Evolutionary conservation across 2,113 vertebrate genomes (phyloP), one percentile per base, ranked within the genome.

Genomic region (Gorilla gorilla): DNA sequence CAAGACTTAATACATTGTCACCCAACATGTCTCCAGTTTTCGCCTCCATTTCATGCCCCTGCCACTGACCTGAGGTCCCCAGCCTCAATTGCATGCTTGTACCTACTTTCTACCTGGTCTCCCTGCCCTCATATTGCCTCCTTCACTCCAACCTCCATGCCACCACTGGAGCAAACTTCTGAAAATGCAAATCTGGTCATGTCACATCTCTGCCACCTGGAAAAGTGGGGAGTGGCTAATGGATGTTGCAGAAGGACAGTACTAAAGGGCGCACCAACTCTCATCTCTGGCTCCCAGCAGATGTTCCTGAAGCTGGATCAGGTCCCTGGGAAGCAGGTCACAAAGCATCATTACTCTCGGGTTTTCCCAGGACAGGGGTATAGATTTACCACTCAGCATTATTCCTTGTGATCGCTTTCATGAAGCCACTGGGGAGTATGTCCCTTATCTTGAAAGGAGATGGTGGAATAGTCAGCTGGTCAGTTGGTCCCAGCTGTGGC

Each of bases 401-500:
- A 27, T 59, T 81, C 35, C 89, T 57, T 43, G 68, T 0, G 1
- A 14, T 57, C 20, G 30, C 66, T 86, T 66, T 43, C 79, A 68
- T 40, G 35, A 48, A 52, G 45, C 52, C 61, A 23, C 73, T 43
- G 66, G 57, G 38, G 59, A 80, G 57, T 27, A 11, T n/a, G 52
- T 55, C 55, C 43, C 76, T 95, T 64, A 64, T 94, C 85, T 92
- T 72, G 48, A 55, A 84, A 79, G 50, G 45, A 55, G 17, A 97
- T 7, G 17, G 17, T 59, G 18, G 10, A 68, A 70, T 14, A 72
- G 55, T 48, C 66, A n/a, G 48, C 50, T 66, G 35, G 38, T n/a
- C 57, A 50, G 7, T 8, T 2, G 2, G 40, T 35, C 55, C 57
- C n/a, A 22, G 30, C 5, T 18, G 8, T 48, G 68, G 32, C 61